These are phyloP conservation scores for Neodontobutis hainanensis DNA, from an alignment of 2,113 vertebrate genomes.

Conservation along the genomic window DNA sequence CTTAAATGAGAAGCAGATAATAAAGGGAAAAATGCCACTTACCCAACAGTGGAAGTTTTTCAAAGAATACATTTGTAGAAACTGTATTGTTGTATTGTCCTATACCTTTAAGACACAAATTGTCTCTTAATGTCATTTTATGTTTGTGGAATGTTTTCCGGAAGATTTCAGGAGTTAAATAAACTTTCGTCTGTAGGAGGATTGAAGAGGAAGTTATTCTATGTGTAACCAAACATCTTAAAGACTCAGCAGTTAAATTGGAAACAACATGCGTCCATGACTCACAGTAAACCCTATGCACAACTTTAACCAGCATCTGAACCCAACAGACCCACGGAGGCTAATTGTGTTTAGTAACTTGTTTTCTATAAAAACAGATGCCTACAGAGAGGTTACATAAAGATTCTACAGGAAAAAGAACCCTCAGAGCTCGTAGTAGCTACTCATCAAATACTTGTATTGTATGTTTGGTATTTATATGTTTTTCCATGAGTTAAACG, in stretches of 20 bases:
- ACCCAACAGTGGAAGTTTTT: neutral
- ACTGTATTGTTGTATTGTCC: neutral
- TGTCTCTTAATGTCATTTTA: too few relatives aligned
- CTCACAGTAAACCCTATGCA: neutral
- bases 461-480: too few relatives aligned
- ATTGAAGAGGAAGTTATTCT: conserved; percentile 1
- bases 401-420: too few relatives aligned
- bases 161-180: too few relatives aligned
- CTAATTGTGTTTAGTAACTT: too few relatives aligned
- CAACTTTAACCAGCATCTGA: neutral
- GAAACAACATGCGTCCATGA: neutral
- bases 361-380: too few relatives aligned
- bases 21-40: neutral
- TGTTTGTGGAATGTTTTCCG: too few relatives aligned
- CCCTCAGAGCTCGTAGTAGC: too few relatives aligned
- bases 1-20: neutral
- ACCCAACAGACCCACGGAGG: neutral
- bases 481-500: too few relatives aligned
- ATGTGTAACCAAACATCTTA: neutral
- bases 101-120: too few relatives aligned
- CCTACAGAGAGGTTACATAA: too few relatives aligned
- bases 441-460: too few relatives aligned
- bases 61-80: neutral
- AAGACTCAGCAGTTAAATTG: neutral
- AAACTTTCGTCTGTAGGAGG: neutral